Evolutionary conservation across 2,888 invertebrate species (phyloP).

Genomic region (Himalopsyche japonica): DNA sequence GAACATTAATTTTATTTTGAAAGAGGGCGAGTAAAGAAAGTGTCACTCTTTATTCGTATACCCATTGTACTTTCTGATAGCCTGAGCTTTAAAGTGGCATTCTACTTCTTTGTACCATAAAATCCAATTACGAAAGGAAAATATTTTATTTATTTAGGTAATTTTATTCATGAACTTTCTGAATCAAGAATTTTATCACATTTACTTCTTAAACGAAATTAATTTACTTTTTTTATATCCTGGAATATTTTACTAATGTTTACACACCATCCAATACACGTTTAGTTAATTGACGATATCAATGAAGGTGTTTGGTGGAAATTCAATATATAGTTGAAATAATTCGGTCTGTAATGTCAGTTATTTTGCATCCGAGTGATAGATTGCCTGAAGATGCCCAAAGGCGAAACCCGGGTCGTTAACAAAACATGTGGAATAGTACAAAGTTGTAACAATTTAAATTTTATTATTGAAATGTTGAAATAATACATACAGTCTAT

Average conservation of each 20-base stretch:
- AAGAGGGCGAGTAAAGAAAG: slow-evolving; percentile 12
- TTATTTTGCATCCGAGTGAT: no score
- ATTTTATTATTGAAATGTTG: no score
- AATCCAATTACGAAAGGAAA: slow-evolving; percentile 26
- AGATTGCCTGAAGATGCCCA: no score
- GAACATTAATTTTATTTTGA: slow-evolving; percentile 35
- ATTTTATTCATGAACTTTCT: neutral
- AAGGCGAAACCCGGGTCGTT: no score
- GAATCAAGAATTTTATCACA: neutral
- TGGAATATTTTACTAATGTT: neutral
- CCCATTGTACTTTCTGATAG: neutral
- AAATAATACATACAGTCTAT: no score
- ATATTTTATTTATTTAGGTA: neutral
- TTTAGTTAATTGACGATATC: no score
- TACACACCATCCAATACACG: no score
- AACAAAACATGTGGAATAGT: no score
- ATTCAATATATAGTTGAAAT: no score
- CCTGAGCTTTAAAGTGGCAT: slow-evolving; percentile 3
- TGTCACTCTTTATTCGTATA: slow-evolving; percentile 25
- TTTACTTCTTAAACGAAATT: neutral
- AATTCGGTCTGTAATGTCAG: no score
- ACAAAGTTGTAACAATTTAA: no score
- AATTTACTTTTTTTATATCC: neutral
- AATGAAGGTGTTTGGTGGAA: no score
- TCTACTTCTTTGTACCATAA: slow-evolving; percentile 14